Base-by-base conservation (phyloP, 2,797 vertebrate species). In the Syndactyla subalaris region DNA sequence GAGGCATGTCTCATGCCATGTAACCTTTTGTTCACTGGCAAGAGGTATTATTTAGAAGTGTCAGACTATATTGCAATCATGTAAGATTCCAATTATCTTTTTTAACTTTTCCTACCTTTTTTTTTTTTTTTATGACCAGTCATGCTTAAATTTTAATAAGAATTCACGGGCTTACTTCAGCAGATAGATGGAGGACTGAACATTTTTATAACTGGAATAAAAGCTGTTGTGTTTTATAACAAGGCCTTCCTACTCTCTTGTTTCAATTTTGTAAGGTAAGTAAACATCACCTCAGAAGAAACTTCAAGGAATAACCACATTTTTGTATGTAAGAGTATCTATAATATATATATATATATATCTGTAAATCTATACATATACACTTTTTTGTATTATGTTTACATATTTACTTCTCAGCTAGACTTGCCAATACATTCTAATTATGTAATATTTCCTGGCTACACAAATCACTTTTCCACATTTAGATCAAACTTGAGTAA, bases 181-280 rank as follows among this genome's bases (percentile, higher is more conserved):
- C 67, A 89, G 75, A 54, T 51, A 87, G 63, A 49, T 79, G 55
- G 30, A 39, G 85, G 71, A 92, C 70, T 82, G n/a, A 70, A 43
- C 30, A 29, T 66, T 89, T 95, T 94, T 85, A 43, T 82, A 91
- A 76, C 55, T 73, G 72, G 29, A 70, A 62, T 79, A 79, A 88
- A 94, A 71, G 14, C n/a, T 52, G 10, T 55, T 83, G 46, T 32
- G 27, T 71, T 86, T 92, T 81, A 57, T 93, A 24, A 68, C 46
- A 65, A 57, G 46, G 43, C 39, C 10, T 54, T 77, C 38, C 34
- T 92, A 23, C 75, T 88, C 41, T 30, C 30, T 74, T 41, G 14
- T 49, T 94, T 83, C 43, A 19, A 12, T 70, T 73, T 62, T 74
- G 21, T n/a, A 74, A 80, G 36, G 10, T 77, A 41, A 54, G 29